These are phyloP conservation scores for Leptinotarsa haldemani DNA, from an alignment of 2,888 invertebrate species.

Conservation along the genomic window DNA sequence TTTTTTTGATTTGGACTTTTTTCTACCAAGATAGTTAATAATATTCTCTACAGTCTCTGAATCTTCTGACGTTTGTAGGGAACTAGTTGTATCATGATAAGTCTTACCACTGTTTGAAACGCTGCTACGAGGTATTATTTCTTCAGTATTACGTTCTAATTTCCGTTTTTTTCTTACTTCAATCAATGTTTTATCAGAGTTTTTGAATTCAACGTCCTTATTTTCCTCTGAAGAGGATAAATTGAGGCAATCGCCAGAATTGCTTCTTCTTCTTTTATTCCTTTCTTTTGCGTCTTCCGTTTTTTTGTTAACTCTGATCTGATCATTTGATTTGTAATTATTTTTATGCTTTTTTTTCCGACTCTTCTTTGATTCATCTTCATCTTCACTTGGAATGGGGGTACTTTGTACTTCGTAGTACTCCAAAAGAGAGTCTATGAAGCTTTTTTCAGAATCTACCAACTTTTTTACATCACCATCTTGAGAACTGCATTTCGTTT, in stretches of 20 bases:
- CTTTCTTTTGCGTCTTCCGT: not conserved
- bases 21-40: not conserved
- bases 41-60: not conserved
- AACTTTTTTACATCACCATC: not conserved
- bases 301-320: not conserved
- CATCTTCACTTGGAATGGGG: not conserved
- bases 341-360: not conserved
- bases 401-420: not conserved
- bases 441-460: not conserved
- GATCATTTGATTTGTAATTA: not conserved
- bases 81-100: not conserved
- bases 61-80: not conserved
- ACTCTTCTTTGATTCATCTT: not conserved
- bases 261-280: conserved; percentile 10
- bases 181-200: not conserved
- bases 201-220: not conserved
- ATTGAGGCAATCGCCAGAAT: conserved; percentile 2
- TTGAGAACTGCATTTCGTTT: not conserved
- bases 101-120: not conserved
- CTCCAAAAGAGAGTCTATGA: not conserved
- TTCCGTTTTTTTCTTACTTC: not conserved
- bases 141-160: not conserved
- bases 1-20: not conserved
- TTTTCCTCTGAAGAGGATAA: conserved; percentile 4
- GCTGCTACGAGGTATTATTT: not conserved